A percentile compares a stretch with the other conserved stretches of the same genome.
These are phyloP conservation scores for Labrus mixtus DNA, from an alignment of 2,113 vertebrate genomes.

Conservation along the genomic window DNA sequence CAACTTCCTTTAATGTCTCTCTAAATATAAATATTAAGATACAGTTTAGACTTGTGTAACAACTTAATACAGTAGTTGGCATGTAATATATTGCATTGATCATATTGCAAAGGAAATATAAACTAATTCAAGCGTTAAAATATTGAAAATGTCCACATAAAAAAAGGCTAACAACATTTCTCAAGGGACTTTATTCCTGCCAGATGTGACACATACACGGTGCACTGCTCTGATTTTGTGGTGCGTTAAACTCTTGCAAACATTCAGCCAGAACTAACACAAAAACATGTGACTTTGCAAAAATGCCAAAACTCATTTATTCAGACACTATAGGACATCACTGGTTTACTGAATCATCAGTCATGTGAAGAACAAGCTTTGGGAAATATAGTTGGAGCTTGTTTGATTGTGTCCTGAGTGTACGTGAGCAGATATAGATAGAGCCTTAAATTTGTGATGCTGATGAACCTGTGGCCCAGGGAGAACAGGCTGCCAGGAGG, in stretches of 20 bases:
- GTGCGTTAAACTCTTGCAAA: neutral
- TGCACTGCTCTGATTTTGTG: neutral
- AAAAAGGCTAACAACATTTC: neutral
- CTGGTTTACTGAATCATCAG: too few relatives aligned
- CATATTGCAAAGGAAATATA: too few relatives aligned
- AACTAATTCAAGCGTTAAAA: neutral
- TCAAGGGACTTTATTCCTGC: neutral
- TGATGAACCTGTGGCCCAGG: constrained; percentile 34
- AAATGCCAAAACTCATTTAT: too few relatives aligned
- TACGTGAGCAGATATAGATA: constrained; percentile 8
- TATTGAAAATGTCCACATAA: neutral
- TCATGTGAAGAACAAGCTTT: neutral
- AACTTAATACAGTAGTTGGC: too few relatives aligned
- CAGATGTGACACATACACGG: neutral
- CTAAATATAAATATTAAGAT: too few relatives aligned
- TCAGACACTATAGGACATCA: too few relatives aligned
- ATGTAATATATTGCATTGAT: too few relatives aligned
- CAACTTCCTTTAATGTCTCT: too few relatives aligned
- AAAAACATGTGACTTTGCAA: too few relatives aligned
- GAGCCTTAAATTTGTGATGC: constrained; percentile 28
- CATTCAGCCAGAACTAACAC: neutral
- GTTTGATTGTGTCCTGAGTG: neutral
- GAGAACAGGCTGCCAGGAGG: constrained; percentile 20
- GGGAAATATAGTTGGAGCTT: neutral
- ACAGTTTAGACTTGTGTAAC: too few relatives aligned